A percentile compares a stretch with the other conserved stretches of the same genome.
phyloP scores from a whole-genome alignment of 1,140 invertebrate genomes.

The Hycleus phaleratus region DNA sequence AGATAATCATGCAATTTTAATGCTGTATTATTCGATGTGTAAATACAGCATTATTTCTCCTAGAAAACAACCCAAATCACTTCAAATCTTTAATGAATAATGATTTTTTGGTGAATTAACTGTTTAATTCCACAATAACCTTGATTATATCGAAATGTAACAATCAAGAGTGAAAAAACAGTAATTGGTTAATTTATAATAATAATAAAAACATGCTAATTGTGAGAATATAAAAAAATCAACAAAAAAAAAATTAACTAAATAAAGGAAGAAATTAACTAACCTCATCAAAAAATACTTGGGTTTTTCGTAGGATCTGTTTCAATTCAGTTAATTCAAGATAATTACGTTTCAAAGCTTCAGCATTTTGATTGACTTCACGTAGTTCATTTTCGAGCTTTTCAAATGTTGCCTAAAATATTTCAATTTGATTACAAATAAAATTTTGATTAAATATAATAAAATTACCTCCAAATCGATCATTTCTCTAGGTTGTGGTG shows the following conservation, averaged over 20 bases:
- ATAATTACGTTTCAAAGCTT: slow-evolving; percentile 92
- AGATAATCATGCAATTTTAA: background rate
- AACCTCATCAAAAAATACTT: slow-evolving; percentile 98
- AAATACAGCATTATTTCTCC: no score
- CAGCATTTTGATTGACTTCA: slow-evolving; percentile 97
- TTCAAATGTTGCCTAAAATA: slow-evolving; percentile 81
- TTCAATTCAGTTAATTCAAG: slow-evolving; percentile 94
- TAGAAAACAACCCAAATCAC: no score
- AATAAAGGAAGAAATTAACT: slow-evolving; percentile 36
- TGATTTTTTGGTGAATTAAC: no score
- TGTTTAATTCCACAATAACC: no score
- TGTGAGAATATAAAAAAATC: background rate
- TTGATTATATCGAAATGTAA: no score
- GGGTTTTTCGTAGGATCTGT: slow-evolving; percentile 92
- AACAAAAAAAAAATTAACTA: slow-evolving; percentile 15
- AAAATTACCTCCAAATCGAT: slow-evolving; percentile 87
- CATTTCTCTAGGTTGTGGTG: slow-evolving; percentile 97
- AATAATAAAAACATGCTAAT: slow-evolving; percentile 32
- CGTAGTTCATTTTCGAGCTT: slow-evolving; percentile 90
- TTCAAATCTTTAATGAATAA: no score
- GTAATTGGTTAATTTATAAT: background rate
- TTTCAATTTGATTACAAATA: background rate
- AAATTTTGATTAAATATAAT: background rate
- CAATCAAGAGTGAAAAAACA: no score
- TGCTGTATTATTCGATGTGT: no score